Conservation (phyloP, 2,888 invertebrate species). For the Bruchidius siliquastri region DNA sequence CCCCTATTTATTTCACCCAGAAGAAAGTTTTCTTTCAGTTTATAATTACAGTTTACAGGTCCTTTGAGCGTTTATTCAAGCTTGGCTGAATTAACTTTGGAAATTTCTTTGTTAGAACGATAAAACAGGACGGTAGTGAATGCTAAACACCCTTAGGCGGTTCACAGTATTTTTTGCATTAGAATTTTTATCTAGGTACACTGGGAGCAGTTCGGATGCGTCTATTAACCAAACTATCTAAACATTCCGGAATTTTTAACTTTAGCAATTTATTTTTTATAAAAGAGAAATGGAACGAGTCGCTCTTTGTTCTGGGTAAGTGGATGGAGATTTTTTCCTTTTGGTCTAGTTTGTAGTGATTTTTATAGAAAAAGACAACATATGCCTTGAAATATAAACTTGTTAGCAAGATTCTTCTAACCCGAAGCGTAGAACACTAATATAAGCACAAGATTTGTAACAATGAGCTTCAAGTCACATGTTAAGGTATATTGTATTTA, state of each 20-base stretch:
- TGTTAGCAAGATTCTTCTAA: too few species aligned
- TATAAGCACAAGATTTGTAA: too few species aligned
- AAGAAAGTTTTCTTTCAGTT: neutral
- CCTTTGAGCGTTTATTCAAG: neutral
- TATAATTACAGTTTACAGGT: neutral
- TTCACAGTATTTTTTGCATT: neutral
- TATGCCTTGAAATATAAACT: too few species aligned
- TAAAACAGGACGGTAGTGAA: neutral
- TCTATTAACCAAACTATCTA: neutral
- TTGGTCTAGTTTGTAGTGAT: too few species aligned
- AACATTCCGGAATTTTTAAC: neutral
- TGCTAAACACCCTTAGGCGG: neutral
- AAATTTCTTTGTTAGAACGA: neutral
- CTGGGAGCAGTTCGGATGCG: neutral
- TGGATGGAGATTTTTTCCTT: neutral
- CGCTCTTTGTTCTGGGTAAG: neutral
- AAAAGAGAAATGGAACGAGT: neutral
- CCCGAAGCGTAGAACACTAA: too few species aligned
- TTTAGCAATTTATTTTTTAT: neutral
- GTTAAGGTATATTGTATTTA: too few species aligned
- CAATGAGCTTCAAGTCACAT: too few species aligned
- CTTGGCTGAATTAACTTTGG: neutral
- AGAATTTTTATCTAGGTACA: neutral
- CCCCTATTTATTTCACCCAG: neutral
- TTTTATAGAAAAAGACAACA: too few species aligned